These are phyloP conservation scores for Sakesphorus luctuosus DNA, from an alignment of 2,113 vertebrate species.

Conservation along the genomic window DNA sequence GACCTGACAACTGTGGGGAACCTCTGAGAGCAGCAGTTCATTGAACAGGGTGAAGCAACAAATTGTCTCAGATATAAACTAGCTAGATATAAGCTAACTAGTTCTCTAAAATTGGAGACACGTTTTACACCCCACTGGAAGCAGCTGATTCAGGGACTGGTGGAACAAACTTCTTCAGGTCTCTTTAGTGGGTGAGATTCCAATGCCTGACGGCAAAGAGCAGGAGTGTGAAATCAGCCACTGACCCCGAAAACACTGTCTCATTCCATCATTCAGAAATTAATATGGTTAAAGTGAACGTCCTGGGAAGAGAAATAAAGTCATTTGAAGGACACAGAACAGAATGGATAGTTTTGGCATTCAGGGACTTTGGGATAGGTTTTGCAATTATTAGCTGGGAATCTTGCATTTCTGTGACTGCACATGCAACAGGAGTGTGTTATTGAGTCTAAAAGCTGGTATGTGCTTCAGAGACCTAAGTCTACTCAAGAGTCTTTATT, in stretches of 20 bases:
- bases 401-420: background rate
- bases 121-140: background rate
- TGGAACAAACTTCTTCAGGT: background rate
- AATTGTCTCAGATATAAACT: background rate
- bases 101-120: background rate
- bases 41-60: background rate
- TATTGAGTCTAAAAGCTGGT: background rate
- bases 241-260: conserved; percentile 50
- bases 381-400: background rate
- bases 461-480: background rate
- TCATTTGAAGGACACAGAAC: background rate
- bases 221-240: background rate
- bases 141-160: background rate
- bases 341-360: background rate
- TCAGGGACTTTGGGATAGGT: background rate
- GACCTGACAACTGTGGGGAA: background rate
- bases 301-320: background rate
- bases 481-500: background rate
- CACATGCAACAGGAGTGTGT: background rate
- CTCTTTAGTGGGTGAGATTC: background rate
- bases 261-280: conserved; percentile 53
- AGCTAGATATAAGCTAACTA: background rate
- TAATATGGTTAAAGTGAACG: background rate
- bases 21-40: background rate
- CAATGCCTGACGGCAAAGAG: conserved; percentile 17